These are phyloP conservation scores for Calliopum simillimum DNA, from an alignment of 2,888 invertebrate genomes.

Conservation along the genomic window DNA sequence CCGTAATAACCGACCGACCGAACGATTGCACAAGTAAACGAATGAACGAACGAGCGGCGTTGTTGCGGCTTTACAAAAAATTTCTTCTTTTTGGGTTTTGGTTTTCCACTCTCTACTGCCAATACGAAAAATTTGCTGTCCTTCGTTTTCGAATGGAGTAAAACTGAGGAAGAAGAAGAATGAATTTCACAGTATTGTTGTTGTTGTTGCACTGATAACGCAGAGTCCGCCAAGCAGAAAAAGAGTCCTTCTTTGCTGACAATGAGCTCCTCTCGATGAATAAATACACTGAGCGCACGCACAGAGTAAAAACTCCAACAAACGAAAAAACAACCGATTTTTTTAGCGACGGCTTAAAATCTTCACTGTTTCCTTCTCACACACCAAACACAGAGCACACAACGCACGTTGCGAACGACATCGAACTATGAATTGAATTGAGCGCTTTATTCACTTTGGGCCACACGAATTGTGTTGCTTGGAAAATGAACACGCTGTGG, in stretches of 20 bases:
- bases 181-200: slow-evolving; percentile 36
- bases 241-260: slow-evolving; percentile 28
- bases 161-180: slow-evolving; percentile 35
- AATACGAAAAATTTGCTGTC: slow-evolving; percentile 29
- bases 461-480: neutral
- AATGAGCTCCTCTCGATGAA: slow-evolving; percentile 15
- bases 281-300: slow-evolving; percentile 32
- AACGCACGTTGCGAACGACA: too few species aligned
- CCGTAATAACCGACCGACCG: neutral
- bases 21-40: neutral
- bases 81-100: neutral
- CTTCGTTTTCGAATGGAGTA: slow-evolving; percentile 13
- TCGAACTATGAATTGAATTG: neutral
- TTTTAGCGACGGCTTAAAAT: neutral
- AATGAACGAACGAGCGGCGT: neutral
- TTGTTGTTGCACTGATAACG: too few species aligned
- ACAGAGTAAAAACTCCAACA: slow-evolving; percentile 19
- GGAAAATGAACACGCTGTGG: neutral
- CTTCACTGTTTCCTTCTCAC: too few species aligned
- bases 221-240: neutral
- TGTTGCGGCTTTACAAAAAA: neutral
- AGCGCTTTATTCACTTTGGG: neutral
- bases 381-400: too few species aligned
- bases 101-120: slow-evolving; percentile 25
- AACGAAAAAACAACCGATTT: neutral